Conservation (phyloP, 2,888 invertebrate species). For the Epinotia nisella region DNA sequence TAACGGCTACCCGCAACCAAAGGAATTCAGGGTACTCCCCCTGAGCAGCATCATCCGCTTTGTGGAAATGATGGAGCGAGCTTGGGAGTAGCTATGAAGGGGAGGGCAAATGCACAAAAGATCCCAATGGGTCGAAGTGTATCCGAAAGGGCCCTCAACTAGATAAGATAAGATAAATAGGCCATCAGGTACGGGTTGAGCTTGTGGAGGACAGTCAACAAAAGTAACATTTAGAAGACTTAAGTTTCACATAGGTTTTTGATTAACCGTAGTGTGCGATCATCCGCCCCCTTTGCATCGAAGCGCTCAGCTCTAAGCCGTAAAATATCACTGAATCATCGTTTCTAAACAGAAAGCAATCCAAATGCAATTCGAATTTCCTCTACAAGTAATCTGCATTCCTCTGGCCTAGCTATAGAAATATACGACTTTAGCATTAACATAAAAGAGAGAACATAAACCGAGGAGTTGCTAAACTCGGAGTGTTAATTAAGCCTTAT, state of each 20-base stretch:
- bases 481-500: constrained; percentile 59
- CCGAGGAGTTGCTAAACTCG: constrained; percentile 51
- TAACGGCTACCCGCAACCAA: too few species aligned
- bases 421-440: constrained; percentile 54
- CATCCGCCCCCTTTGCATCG: constrained; percentile 51
- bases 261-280: constrained; percentile 6
- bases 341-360: constrained; percentile 35
- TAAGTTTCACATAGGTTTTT: too few species aligned
- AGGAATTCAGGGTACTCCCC: too few species aligned
- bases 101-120: too few species aligned
- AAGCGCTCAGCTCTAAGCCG: constrained; percentile 48
- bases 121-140: too few species aligned
- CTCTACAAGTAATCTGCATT: constrained; percentile 53
- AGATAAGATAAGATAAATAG: too few species aligned
- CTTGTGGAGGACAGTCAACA: too few species aligned
- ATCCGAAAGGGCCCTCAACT: too few species aligned
- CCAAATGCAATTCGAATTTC: constrained; percentile 53
- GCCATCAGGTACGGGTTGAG: too few species aligned
- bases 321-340: constrained; percentile 32
- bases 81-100: too few species aligned
- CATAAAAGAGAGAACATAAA: constrained; percentile 56
- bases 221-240: not conserved
- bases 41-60: too few species aligned
- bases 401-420: constrained; percentile 52
- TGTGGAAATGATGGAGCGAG: too few species aligned